Percentiles rank a stretch among this genome's conserved stretches.
Conservation (phyloP, 2,113 vertebrate genomes). For the Ifrita kowaldi region DNA sequence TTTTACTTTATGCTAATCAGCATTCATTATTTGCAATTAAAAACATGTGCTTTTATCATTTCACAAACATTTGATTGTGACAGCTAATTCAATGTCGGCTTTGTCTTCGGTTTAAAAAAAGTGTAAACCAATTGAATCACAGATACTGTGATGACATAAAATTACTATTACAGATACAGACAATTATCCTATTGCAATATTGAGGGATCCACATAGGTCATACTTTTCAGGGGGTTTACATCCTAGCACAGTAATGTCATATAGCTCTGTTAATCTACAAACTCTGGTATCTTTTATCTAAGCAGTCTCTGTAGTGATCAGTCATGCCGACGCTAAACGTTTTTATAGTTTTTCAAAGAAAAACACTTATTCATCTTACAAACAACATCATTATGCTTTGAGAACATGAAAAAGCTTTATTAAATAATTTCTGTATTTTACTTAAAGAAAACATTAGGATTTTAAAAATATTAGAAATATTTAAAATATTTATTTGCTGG, state of each 20-base stretch:
- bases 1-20: conserved; percentile 66
- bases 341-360: background rate
- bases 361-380: background rate
- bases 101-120: conserved; percentile 54
- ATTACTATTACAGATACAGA: background rate
- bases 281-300: background rate
- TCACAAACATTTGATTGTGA: conserved; percentile 71
- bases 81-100: conserved; percentile 59
- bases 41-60: conserved; percentile 63
- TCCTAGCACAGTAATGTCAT: background rate
- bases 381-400: background rate
- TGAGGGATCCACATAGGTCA: background rate
- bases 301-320: background rate
- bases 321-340: background rate
- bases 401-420: background rate
- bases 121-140: conserved; percentile 19
- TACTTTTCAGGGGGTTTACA: background rate
- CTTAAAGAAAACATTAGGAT: background rate
- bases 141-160: conserved; percentile 7
- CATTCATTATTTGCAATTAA: conserved; percentile 52
- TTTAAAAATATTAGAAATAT: background rate
- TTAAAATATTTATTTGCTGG: background rate
- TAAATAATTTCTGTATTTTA: background rate
- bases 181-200: background rate
- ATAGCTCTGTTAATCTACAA: background rate